phyloP scores from a whole-genome alignment of 2,797 vertebrate species.

The Ataeniobius toweri region DNA sequence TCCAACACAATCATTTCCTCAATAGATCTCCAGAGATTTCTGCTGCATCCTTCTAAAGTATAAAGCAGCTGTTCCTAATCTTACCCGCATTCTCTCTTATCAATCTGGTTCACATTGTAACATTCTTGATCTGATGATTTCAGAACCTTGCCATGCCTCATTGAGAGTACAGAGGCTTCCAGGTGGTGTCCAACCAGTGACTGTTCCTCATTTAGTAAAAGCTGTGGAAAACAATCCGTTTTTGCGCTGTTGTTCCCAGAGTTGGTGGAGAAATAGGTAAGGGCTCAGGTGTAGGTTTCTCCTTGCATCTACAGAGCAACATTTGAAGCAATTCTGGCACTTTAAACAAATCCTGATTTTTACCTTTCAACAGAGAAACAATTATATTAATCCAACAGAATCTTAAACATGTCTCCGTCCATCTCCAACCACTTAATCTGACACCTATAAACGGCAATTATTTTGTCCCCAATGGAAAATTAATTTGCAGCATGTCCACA shows the following conservation, averaged over 20 bases:
- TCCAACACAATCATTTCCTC: not conserved
- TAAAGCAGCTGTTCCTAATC: conserved; percentile 1
- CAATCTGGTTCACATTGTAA: not conserved
- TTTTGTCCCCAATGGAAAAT: too few relatives aligned
- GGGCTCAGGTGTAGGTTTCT: not conserved
- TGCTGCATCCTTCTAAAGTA: not conserved
- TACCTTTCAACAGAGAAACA: not conserved
- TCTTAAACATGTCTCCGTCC: not conserved
- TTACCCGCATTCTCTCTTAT: not conserved
- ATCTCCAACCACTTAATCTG: not conserved
- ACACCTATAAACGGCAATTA: too few relatives aligned
- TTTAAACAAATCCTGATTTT: not conserved
- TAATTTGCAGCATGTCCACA: not conserved
- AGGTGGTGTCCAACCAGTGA: not conserved
- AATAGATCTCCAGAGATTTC: not conserved
- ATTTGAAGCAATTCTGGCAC: not conserved
- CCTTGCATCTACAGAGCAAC: not conserved
- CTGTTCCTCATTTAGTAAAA: not conserved
- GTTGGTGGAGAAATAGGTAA: not conserved
- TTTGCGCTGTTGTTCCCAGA: not conserved
- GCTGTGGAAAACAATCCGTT: not conserved
- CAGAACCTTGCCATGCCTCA: not conserved
- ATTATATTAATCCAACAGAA: not conserved
- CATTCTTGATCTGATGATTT: not conserved
- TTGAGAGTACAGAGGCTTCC: not conserved